These are phyloP conservation scores for Xyrichtys novacula DNA, from an alignment of 2,797 vertebrate genomes.

Conservation along the genomic window DNA sequence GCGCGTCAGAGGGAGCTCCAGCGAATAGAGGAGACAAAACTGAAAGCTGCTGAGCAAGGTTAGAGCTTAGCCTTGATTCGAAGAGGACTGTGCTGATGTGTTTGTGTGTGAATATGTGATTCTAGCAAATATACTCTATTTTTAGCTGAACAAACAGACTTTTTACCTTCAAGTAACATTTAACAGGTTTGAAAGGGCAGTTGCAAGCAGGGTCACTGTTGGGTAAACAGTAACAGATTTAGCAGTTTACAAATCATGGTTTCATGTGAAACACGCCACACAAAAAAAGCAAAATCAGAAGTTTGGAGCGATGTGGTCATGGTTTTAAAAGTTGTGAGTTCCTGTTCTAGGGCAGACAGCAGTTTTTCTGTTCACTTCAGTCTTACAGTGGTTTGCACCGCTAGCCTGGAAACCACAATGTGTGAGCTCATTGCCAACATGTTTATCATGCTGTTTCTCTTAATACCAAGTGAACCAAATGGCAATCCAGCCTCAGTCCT, in stretches of 20 bases:
- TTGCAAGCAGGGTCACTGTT: background rate
- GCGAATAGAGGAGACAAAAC: slow-evolving; percentile 97
- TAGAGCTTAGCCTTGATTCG: slow-evolving; percentile 35
- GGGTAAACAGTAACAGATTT: background rate
- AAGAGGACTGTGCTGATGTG: background rate
- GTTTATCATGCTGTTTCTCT: background rate
- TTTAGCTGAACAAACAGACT: background rate
- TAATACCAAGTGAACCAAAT: background rate
- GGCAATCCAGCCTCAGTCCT: background rate
- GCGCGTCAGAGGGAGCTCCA: slow-evolving; percentile 93
- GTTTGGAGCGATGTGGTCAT: background rate
- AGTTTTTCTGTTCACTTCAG: slow-evolving; percentile 5
- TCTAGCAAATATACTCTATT: background rate
- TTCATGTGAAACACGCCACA: background rate
- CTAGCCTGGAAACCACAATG: background rate
- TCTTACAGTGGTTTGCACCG: slow-evolving; percentile 16
- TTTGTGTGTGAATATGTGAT: background rate
- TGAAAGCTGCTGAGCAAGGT: slow-evolving; percentile 95
- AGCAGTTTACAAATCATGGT: background rate
- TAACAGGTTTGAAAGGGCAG: background rate
- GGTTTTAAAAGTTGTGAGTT: slow-evolving; percentile 29
- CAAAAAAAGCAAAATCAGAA: background rate
- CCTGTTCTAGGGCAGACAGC: slow-evolving; percentile 10
- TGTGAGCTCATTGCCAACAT: background rate
- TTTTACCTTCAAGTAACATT: background rate